Conservation (phyloP, 2,797 vertebrate species). For the Catamblyrhynchus diadema region DNA sequence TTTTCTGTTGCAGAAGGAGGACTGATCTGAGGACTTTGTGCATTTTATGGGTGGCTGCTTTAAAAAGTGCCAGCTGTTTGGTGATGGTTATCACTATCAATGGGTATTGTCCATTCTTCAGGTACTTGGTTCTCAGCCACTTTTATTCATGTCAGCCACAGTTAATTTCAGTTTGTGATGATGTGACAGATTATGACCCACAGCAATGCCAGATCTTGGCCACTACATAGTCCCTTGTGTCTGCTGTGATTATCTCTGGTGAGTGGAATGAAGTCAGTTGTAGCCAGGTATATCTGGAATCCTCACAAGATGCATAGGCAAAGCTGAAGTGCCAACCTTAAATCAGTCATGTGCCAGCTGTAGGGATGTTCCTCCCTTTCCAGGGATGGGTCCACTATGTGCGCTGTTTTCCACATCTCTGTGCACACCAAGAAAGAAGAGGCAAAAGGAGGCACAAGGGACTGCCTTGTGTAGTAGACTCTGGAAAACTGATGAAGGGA, state of each 20-base stretch:
- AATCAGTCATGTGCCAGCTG: background rate
- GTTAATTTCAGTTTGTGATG: background rate
- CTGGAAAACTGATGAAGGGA: background rate
- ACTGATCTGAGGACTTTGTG: background rate
- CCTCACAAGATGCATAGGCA: background rate
- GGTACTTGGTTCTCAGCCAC: background rate
- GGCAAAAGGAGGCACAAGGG: background rate
- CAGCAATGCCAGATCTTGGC: background rate
- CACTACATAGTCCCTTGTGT: background rate
- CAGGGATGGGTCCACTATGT: rapidly evolving
- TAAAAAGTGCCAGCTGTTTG: background rate
- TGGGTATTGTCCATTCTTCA: background rate
- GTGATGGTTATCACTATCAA: background rate
- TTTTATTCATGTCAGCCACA: background rate
- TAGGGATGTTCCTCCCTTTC: background rate
- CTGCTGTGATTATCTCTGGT: background rate
- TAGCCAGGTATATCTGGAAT: background rate
- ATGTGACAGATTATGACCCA: background rate
- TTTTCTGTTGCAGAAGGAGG: background rate
- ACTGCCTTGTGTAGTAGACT: background rate
- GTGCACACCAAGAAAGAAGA: background rate
- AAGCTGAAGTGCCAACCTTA: background rate
- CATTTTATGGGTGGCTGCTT: background rate
- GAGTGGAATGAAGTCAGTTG: background rate
- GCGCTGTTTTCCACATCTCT: background rate